These are phyloP conservation scores for Pocota personata DNA, from an alignment of 2,888 invertebrate species.

Conservation along the genomic window DNA sequence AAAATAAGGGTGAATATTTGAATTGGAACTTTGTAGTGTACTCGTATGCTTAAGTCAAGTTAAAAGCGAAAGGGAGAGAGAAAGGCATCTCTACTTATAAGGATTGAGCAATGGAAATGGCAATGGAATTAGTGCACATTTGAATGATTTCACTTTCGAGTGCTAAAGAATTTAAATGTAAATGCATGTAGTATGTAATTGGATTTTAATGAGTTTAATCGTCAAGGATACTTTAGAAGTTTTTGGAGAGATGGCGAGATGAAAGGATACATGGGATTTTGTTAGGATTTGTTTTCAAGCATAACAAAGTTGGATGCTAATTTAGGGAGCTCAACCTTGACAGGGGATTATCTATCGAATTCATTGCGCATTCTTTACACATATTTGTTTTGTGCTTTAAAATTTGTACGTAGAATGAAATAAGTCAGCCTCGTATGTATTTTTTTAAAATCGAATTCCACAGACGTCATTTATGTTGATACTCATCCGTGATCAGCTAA, in stretches of 20 bases:
- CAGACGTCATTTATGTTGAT: too few relatives aligned
- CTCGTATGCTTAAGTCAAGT: background rate
- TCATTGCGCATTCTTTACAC: too few relatives aligned
- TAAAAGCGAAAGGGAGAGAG: background rate
- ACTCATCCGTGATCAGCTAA: too few relatives aligned
- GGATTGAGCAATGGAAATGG: background rate
- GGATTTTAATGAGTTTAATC: conserved; percentile 31
- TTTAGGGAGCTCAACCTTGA: background rate
- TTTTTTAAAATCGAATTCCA: too few relatives aligned
- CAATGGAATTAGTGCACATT: conserved; percentile 6
- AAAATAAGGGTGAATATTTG: background rate
- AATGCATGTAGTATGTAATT: conserved; percentile 25
- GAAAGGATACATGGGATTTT: background rate
- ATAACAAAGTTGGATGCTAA: background rate
- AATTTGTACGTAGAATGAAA: too few relatives aligned
- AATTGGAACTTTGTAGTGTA: background rate
- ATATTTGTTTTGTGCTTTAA: too few relatives aligned
- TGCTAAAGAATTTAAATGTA: background rate
- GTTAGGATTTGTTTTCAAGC: background rate
- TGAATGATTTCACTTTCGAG: background rate
- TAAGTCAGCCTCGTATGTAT: too few relatives aligned
- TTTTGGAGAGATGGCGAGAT: background rate
- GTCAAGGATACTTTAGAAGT: background rate
- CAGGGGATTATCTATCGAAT: too few relatives aligned
- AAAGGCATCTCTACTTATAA: background rate